Base-by-base conservation (phyloP, 2,113 vertebrate species). In the Chrysochloris asiatica region DNA sequence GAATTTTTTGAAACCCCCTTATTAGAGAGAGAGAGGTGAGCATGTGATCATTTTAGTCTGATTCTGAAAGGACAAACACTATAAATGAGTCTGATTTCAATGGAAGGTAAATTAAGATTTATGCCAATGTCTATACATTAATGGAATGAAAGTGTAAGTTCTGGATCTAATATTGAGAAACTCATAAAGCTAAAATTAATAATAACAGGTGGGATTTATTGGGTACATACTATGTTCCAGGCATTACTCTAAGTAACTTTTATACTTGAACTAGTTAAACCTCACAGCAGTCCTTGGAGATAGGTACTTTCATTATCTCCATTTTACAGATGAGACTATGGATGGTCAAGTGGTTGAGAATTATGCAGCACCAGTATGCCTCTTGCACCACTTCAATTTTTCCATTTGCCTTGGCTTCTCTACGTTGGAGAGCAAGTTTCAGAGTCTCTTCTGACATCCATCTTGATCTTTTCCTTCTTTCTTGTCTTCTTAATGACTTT, bases 201-300 rank as follows among this genome's bases (percentile, higher is more conserved):
- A 81, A 26, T 54, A 73, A 71, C 78, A 33, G 16, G 83, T 38
- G 14, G 73, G 75, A 78, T 83, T 92, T 86, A 87, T 36, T 36
- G 33, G 80, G 30, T 1, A 75, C 6, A 61, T 78, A 52, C 22
- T 56, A 13, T 61, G 14, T 67, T 19, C 8, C 11, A 56, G 38
- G 24, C 28, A 33, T 6, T 47, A 1, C 75, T 90, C 67, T 67
- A 90, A 78, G n/a, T 17, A 67, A 12, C 50, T 61, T 61, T 86
- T 17, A 22, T 19, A 69, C 59, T 88, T 41, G 72, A 77, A 50
- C 14, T 92, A 36, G 50, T 81, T 73, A 82, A 90, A 92, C 47
- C 9, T 88, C 41, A 84, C n/a, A 87, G 9, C 3, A 69, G 33
- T 8, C 36, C 3, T 91, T 1, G 41, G 26, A 88, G 21, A 43